These are phyloP conservation scores for Drosophila littoralis DNA, from an alignment of 1,140 invertebrate species.

Conservation along the genomic window DNA sequence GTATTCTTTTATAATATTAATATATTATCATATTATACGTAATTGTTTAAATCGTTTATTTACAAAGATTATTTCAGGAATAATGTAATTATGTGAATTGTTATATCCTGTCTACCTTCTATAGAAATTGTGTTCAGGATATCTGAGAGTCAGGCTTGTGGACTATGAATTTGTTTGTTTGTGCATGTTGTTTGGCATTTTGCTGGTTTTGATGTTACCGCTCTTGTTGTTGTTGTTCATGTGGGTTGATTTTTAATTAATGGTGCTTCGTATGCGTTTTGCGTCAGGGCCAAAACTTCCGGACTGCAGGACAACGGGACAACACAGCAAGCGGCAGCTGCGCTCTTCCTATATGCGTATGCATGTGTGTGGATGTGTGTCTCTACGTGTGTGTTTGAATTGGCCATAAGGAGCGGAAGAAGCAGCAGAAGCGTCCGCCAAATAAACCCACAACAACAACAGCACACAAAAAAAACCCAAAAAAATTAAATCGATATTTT, in stretches of 20 bases:
- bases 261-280: constrained; percentile 72
- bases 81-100: no score
- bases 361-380: constrained; percentile 13
- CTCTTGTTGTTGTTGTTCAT: constrained; percentile 51
- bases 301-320: constrained; percentile 24
- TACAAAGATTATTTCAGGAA: no score
- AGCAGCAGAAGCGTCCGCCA: constrained; percentile 31
- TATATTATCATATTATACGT: no score
- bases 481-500: constrained; percentile 72
- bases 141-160: background rate
- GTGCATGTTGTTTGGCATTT: constrained; percentile 30
- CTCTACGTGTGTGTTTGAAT: constrained; percentile 16
- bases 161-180: constrained; percentile 17
- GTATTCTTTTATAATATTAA: no score
- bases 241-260: constrained; percentile 74
- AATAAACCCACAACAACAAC: constrained; percentile 36
- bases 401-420: constrained; percentile 46
- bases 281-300: constrained; percentile 54
- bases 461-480: constrained; percentile 36
- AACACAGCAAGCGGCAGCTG: constrained; percentile 28
- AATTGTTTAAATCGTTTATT: no score
- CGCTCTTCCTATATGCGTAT: background rate
- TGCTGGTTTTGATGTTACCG: constrained; percentile 56
- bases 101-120: no score
- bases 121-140: background rate